Base-by-base conservation (phyloP, 2,888 invertebrate species). In the Calliscelio sp. region DNA sequence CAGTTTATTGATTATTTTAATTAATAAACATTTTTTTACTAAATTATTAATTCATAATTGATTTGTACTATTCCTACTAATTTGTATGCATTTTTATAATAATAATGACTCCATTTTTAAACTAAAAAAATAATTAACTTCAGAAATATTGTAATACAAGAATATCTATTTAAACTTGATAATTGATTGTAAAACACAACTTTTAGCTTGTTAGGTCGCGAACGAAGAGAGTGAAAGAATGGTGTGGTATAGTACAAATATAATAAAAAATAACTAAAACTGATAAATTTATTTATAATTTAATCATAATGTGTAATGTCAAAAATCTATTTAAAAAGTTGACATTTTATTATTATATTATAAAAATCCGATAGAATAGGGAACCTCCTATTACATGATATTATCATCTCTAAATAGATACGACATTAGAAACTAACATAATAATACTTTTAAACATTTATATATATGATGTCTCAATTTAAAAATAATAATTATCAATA, bases 331-430 rank as follows among this genome's bases (percentile, higher is more conserved):
- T 28, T 28, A 28, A 6, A 28, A 28, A 28, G 28, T 28, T 28
- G 46, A 6, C n/a, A 41, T 41, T 41, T 4, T 41, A 46, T 46
- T n/a, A n/a, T 18, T 22, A 14, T 51, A 16, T 24, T 41, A 41
- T 22, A 14, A 61, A 25, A 61, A 25, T 61, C 61, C 59, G 61
- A 41, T 61, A 61, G 61, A 41, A 25, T 20, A 61, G 61, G 41
- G 24, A 61, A 18, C 35, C 0, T 55, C 11, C 35, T 16, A 8
- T 38, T 61, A 61, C 41, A 61, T 44, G 44, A 61, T 44, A 44
- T 44, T 61, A 44, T 61, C 16, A 24, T 10, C 10, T 38, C 38
- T 59, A 20, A 61, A 61, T 61, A 44, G 25, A 14, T 24, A 44
- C 22, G 24, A 32, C 20, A 20, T 57, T 57, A n/a, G 2, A 51